Evolutionary conservation across 1,140 invertebrate genomes (phyloP).

Genomic region (Cotesia vestalis): DNA sequence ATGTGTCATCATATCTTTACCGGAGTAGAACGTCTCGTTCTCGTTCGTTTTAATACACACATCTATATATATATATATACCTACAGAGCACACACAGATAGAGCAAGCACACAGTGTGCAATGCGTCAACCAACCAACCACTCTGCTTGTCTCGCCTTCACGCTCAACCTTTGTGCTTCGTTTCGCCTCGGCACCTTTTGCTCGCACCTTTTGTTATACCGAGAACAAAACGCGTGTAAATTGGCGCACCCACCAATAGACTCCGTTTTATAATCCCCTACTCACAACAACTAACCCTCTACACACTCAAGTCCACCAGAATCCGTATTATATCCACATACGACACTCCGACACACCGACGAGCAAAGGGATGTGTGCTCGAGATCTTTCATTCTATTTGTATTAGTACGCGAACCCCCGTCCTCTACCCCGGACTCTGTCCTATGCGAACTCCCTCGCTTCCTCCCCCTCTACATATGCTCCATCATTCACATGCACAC

Average conservation of each 20-base stretch:
- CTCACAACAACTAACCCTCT: conserved; percentile 31
- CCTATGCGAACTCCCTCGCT: no score
- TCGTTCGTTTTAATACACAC: conserved; percentile 27
- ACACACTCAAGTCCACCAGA: neutral
- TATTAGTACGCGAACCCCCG: neutral
- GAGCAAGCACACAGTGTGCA: conserved; percentile 36
- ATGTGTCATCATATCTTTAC: conserved; percentile 8
- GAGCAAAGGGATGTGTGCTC: neutral
- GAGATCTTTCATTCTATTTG: neutral
- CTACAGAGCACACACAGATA: no score
- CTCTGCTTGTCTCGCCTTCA: conserved; percentile 44
- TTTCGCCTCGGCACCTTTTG: conserved; percentile 42
- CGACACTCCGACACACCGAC: neutral
- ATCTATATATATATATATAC: no score
- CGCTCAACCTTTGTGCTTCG: conserved; percentile 47
- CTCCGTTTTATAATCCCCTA: conserved; percentile 36
- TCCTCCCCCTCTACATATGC: no score
- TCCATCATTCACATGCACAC: no score
- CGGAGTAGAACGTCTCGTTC: conserved; percentile 26
- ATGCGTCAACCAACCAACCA: conserved; percentile 48
- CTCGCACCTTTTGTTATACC: conserved; percentile 55
- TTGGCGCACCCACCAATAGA: conserved; percentile 57
- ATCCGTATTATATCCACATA: neutral
- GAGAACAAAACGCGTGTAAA: conserved; percentile 60
- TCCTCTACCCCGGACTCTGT: neutral